Conservation (phyloP, 2,888 invertebrate genomes). For the Dione vanillae region DNA sequence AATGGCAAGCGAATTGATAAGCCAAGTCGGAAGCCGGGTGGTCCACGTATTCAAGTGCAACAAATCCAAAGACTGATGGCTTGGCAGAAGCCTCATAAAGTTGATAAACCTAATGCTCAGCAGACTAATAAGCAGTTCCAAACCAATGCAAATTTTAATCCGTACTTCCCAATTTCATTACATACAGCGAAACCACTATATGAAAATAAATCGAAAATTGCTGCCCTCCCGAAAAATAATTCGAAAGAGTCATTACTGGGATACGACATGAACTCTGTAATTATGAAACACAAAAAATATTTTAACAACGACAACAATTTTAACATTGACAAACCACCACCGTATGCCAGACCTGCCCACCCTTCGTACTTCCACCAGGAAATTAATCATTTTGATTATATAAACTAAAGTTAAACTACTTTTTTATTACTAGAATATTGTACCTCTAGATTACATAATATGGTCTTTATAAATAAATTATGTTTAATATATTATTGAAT, state of each 20-base stretch:
- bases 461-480: not conserved
- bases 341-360: conserved; percentile 43
- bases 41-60: conserved; percentile 36
- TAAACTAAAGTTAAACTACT: conserved; percentile 49
- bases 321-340: conserved; percentile 35
- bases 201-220: conserved; percentile 9
- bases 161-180: conserved; percentile 4
- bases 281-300: conserved; percentile 43
- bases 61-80: conserved; percentile 35
- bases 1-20: conserved; percentile 24
- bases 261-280: conserved; percentile 32
- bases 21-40: conserved; percentile 22
- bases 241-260: conserved; percentile 23
- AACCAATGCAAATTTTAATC: conserved; percentile 9
- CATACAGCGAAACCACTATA: conserved; percentile 18
- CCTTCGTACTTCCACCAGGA: conserved; percentile 65
- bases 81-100: conserved; percentile 23
- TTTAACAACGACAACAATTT: conserved; percentile 37
- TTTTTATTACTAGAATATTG: not conserved
- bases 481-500: too few relatives aligned
- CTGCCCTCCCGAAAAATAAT: conserved; percentile 14
- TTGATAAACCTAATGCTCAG: conserved; percentile 16
- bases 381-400: conserved; percentile 60
- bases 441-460: not conserved
- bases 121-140: conserved; percentile 12